Conservation (phyloP, 2,888 invertebrate species). For the Syritta pipiens region DNA sequence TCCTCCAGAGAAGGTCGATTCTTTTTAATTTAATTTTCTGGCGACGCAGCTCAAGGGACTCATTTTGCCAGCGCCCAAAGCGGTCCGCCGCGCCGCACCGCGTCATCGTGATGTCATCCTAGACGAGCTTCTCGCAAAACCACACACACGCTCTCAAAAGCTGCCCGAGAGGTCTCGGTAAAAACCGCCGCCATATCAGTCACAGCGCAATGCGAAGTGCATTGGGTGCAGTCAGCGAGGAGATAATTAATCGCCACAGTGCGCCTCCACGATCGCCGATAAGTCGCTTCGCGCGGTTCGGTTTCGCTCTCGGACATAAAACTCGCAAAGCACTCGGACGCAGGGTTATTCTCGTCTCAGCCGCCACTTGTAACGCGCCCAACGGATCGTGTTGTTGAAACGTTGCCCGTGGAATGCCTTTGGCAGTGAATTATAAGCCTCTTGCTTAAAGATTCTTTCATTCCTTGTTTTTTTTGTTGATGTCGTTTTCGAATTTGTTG, state of each 20-base stretch:
- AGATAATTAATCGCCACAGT: constrained; percentile 59
- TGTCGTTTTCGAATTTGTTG: constrained; percentile 15
- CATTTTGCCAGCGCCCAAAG: constrained; percentile 41
- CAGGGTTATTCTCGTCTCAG: constrained; percentile 44
- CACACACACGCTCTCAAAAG: constrained; percentile 9
- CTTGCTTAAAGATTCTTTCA: constrained; percentile 15
- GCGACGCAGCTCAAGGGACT: constrained; percentile 42
- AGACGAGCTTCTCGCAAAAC: constrained; percentile 8
- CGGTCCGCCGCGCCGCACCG: too few species aligned
- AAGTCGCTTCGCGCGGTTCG: too few species aligned
- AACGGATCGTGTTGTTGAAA: constrained; percentile 43
- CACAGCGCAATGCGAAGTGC: constrained; percentile 16
- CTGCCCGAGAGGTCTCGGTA: constrained; percentile 27
- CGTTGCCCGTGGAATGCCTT: constrained; percentile 43
- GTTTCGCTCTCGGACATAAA: constrained; percentile 7
- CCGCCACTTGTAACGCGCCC: constrained; percentile 58
- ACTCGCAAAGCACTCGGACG: constrained; percentile 21
- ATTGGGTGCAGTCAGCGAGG: constrained; percentile 38
- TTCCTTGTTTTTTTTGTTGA: constrained; percentile 7
- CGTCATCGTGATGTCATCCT: constrained; percentile 53
- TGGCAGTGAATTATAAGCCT: constrained; percentile 61
- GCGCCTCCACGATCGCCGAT: constrained; percentile 18
- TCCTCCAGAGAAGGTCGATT: constrained; percentile 19
- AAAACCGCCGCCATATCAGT: constrained; percentile 8
- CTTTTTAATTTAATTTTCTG: constrained; percentile 57